Percentiles rank a stretch among this genome's conserved stretches.
Evolutionary conservation across 1,140 invertebrate genomes (phyloP).

Genomic region (Drosophila albomicans): DNA sequence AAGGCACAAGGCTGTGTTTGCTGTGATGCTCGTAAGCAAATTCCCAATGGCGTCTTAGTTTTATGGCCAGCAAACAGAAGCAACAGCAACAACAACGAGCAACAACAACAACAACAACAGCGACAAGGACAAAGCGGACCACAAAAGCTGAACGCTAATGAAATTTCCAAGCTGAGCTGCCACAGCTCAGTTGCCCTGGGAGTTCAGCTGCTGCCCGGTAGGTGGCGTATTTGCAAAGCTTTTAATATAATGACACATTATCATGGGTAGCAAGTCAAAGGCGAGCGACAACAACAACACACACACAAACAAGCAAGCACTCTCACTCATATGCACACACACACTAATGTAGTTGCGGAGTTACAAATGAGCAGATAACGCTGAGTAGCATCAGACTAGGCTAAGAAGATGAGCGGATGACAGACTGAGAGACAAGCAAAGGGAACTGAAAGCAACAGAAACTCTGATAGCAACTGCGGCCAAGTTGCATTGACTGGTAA

Average conservation of each 20-base stretch:
- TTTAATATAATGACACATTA: slow-evolving; percentile 83
- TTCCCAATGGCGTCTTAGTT: slow-evolving; percentile 76
- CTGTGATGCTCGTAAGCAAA: slow-evolving; percentile 33
- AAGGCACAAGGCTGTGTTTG: slow-evolving; percentile 10
- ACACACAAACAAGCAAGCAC: slow-evolving; percentile 25
- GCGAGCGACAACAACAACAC: slow-evolving; percentile 19
- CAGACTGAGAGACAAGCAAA: neutral
- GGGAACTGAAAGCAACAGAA: too few relatives aligned
- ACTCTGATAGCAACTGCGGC: slow-evolving; percentile 1
- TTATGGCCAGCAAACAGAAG: slow-evolving; percentile 50
- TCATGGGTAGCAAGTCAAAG: slow-evolving; percentile 66
- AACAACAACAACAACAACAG: slow-evolving; percentile 28
- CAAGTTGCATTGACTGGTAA: slow-evolving; percentile 26
- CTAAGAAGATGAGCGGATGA: neutral
- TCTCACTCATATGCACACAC: too few relatives aligned
- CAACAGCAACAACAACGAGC: slow-evolving; percentile 20
- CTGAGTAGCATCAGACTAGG: neutral
- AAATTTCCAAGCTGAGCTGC: slow-evolving; percentile 57
- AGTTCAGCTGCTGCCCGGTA: slow-evolving; percentile 49
- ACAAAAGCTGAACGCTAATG: slow-evolving; percentile 72
- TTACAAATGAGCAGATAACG: slow-evolving; percentile 40
- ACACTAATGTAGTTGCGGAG: neutral
- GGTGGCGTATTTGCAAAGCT: slow-evolving; percentile 75
- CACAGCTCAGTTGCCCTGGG: slow-evolving; percentile 36
- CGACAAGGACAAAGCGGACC: slow-evolving; percentile 7